phyloP scores from a whole-genome alignment of 2,113 vertebrate species.

The Trachemys scripta region DNA sequence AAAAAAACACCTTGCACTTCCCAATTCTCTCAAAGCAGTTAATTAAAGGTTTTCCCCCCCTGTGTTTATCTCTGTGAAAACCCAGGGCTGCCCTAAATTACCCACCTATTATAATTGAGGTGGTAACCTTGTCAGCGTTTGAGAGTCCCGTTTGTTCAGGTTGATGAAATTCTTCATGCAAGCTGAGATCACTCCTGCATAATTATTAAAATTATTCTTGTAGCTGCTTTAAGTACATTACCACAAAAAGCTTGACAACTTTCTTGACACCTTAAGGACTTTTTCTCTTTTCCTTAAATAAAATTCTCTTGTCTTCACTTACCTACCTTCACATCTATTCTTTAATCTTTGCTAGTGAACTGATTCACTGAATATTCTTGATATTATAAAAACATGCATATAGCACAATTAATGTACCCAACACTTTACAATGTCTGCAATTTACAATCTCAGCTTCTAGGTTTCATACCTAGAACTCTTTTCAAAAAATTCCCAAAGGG shows the following conservation, averaged over 20 bases:
- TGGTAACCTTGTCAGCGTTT: not conserved
- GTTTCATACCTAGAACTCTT: not conserved
- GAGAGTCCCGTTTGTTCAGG: not conserved
- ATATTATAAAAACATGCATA: not conserved
- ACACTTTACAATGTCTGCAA: not conserved
- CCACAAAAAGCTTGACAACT: not conserved
- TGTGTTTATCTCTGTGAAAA: not conserved
- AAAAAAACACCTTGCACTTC: not conserved
- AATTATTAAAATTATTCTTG: not conserved
- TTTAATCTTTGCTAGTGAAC: not conserved
- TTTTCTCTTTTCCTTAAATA: not conserved
- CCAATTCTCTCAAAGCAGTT: not conserved
- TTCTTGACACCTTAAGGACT: not conserved
- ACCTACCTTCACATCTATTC: not conserved
- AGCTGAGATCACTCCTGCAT: not conserved
- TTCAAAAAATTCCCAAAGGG: not conserved
- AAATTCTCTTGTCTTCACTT: not conserved
- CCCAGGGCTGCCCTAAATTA: not conserved
- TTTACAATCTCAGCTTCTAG: not conserved
- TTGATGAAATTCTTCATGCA: not conserved
- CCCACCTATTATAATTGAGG: not conserved
- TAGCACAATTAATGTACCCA: not conserved
- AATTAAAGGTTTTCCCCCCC: not conserved
- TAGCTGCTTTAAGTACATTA: not conserved
- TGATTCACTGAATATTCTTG: not conserved